These are phyloP conservation scores for Eulemur coronatus DNA, from an alignment of 2,797 vertebrate species.

Conservation along the genomic window DNA sequence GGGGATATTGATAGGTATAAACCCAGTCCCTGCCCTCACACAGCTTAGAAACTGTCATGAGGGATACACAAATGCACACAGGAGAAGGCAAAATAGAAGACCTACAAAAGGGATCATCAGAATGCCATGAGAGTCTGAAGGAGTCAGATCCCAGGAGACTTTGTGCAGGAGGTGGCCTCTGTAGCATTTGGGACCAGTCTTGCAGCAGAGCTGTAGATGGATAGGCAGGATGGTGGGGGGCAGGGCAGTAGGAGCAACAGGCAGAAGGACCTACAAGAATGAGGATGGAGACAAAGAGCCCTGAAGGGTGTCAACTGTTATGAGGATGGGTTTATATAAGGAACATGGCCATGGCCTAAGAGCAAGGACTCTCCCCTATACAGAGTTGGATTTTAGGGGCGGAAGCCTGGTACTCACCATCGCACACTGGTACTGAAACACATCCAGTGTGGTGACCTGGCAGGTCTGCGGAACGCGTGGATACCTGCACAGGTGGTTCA, in stretches of 20 bases:
- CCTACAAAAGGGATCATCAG: background rate
- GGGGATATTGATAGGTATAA: background rate
- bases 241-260: fast-evolving
- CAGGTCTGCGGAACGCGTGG: background rate
- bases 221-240: background rate
- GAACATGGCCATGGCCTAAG: fast-evolving
- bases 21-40: background rate
- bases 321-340: background rate
- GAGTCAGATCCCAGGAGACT: background rate
- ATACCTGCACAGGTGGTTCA: background rate
- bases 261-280: background rate
- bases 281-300: background rate
- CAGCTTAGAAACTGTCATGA: background rate
- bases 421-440: background rate
- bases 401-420: background rate
- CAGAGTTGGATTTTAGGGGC: background rate
- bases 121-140: background rate
- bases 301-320: background rate
- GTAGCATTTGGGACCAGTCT: background rate
- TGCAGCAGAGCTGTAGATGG: too few relatives aligned
- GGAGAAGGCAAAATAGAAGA: background rate
- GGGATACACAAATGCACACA: background rate
- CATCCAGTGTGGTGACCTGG: background rate
- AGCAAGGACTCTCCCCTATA: background rate
- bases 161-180: background rate